Evolutionary conservation across 2,888 invertebrate species (phyloP).

Genomic region (Acholoe squamosa): DNA sequence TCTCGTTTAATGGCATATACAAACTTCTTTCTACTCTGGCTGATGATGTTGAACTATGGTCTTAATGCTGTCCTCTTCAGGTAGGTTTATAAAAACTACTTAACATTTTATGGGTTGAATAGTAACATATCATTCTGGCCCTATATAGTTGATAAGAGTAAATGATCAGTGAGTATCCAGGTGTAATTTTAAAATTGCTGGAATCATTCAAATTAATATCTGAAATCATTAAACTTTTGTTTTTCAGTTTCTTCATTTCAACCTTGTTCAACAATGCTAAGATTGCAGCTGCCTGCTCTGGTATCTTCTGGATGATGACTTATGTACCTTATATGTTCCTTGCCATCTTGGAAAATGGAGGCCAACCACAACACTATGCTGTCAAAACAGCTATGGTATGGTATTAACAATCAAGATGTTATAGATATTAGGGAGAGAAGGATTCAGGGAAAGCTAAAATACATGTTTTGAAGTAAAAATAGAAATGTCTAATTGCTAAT

Average conservation of each 20-base stretch:
- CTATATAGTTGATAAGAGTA: too few relatives aligned
- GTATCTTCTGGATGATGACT: slow-evolving; percentile 71
- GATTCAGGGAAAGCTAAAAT: too few relatives aligned
- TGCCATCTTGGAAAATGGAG: slow-evolving; percentile 62
- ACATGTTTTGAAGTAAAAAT: too few relatives aligned
- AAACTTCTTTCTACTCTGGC: slow-evolving; percentile 74
- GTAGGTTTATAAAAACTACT: not conserved
- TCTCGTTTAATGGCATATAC: slow-evolving; percentile 70
- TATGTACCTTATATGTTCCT: slow-evolving; percentile 73
- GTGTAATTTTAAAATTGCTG: too few relatives aligned
- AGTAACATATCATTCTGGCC: too few relatives aligned
- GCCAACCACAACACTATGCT: not conserved
- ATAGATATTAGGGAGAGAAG: too few relatives aligned
- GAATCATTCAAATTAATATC: too few relatives aligned
- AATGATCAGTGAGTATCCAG: too few relatives aligned
- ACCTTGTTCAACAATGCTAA: slow-evolving; percentile 71
- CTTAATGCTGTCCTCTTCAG: slow-evolving; percentile 76
- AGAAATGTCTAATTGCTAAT: too few relatives aligned
- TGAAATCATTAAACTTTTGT: not conserved
- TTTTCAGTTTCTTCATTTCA: slow-evolving; percentile 70
- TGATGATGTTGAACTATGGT: slow-evolving; percentile 76
- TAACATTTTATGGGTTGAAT: too few relatives aligned
- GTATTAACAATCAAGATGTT: too few relatives aligned
- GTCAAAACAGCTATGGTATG: slow-evolving; percentile 36
- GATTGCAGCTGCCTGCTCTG: slow-evolving; percentile 72